These are phyloP conservation scores for Ganaspis sp. DNA, from an alignment of 1,140 invertebrate species.

Conservation along the genomic window DNA sequence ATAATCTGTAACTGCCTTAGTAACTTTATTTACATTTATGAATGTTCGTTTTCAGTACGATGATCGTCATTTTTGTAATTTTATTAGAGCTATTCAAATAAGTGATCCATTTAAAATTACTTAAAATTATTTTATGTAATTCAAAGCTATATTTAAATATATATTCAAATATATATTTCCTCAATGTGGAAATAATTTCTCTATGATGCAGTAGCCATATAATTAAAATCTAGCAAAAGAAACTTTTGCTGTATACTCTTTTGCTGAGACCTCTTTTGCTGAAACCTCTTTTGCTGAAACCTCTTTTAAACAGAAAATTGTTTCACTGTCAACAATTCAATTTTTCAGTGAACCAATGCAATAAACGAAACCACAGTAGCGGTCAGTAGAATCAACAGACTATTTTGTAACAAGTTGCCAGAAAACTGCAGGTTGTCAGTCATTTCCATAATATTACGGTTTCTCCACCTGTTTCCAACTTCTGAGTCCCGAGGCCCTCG, in stretches of 20 bases:
- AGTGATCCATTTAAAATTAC: no score
- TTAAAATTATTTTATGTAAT: no score
- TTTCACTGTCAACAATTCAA: background rate
- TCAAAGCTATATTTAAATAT: no score
- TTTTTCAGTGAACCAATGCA: background rate
- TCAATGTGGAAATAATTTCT: no score
- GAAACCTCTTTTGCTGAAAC: no score
- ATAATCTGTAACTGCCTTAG: background rate
- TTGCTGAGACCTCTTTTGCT: no score
- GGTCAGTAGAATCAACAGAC: conserved; percentile 9
- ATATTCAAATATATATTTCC: no score
- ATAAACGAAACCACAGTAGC: background rate
- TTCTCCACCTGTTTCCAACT: conserved; percentile 8
- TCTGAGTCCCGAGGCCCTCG: background rate
- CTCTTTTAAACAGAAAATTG: no score
- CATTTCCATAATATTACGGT: conserved; percentile 3
- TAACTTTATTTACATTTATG: background rate
- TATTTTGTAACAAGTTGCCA: background rate
- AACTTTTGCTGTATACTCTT: no score
- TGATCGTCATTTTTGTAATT: no score
- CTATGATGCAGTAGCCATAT: no score
- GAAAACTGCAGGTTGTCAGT: conserved; percentile 9
- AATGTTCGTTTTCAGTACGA: background rate
- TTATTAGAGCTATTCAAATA: background rate
- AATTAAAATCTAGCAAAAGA: no score